Evolutionary conservation across 2,113 vertebrate genomes (phyloP).

Genomic region (Ramphastos sulfuratus): DNA sequence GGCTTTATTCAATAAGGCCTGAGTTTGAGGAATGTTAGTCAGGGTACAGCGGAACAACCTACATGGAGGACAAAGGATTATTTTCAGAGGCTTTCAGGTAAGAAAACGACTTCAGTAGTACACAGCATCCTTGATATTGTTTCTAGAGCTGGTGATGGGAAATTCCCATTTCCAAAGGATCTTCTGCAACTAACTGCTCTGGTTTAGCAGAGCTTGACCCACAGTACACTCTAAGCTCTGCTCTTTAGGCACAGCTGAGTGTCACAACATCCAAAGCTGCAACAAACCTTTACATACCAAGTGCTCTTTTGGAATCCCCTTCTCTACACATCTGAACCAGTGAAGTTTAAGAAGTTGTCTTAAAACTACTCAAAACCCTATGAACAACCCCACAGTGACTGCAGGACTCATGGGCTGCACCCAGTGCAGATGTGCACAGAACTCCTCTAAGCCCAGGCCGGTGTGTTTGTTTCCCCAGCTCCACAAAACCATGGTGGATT

Average conservation of each 20-base stretch:
- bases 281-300: background rate
- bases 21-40: conserved; percentile 96
- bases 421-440: background rate
- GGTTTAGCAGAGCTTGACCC: background rate
- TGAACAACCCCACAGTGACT: background rate
- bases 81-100: conserved; percentile 51
- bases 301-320: background rate
- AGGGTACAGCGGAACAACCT: conserved; percentile 95
- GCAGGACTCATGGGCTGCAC: background rate
- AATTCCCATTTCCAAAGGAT: background rate
- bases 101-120: background rate
- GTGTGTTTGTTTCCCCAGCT: background rate
- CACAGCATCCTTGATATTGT: background rate
- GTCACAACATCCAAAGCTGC: background rate
- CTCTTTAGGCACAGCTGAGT: background rate
- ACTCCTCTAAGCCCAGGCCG: background rate
- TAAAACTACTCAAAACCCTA: background rate
- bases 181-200: background rate
- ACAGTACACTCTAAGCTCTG: background rate
- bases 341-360: background rate
- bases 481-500: background rate
- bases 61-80: conserved; percentile 57
- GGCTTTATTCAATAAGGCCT: conserved; percentile 95
- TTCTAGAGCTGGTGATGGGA: background rate
- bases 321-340: background rate